Conservation (phyloP, 2,113 vertebrate species). For the Pangasianodon hypophthalmus region DNA sequence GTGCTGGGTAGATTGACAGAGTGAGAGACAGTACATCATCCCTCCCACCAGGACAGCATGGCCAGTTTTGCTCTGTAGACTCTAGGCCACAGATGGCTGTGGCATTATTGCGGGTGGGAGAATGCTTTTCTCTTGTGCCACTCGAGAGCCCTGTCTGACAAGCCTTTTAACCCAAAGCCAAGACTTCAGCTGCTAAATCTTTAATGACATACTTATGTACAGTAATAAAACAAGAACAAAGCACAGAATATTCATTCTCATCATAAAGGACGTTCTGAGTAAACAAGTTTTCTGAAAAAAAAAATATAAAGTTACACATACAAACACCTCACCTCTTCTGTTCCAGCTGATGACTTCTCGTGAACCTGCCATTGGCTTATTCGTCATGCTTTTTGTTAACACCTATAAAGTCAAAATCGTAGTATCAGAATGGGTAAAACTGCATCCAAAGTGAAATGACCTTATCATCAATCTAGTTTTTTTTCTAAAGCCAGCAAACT, state of each 20-base stretch:
- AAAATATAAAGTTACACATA: neutral
- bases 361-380: neutral
- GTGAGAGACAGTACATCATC: too few relatives aligned
- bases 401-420: neutral
- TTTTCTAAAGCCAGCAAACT: neutral
- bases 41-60: too few relatives aligned
- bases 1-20: too few relatives aligned
- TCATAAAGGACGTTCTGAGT: neutral
- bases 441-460: neutral
- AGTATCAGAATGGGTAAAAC: neutral
- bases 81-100: too few relatives aligned
- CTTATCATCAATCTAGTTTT: neutral
- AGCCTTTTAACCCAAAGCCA: neutral
- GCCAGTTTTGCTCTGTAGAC: too few relatives aligned
- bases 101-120: too few relatives aligned
- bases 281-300: neutral
- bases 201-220: too few relatives aligned
- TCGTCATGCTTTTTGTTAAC: conserved; percentile 6
- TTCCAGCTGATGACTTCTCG: neutral
- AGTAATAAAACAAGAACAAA: neutral
- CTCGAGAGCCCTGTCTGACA: too few relatives aligned
- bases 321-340: neutral
- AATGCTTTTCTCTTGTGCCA: too few relatives aligned
- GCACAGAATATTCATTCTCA: neutral
- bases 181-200: too few relatives aligned